Evolutionary conservation across 2,797 vertebrate genomes (phyloP).

Genomic region (Masticophis lateralis): DNA sequence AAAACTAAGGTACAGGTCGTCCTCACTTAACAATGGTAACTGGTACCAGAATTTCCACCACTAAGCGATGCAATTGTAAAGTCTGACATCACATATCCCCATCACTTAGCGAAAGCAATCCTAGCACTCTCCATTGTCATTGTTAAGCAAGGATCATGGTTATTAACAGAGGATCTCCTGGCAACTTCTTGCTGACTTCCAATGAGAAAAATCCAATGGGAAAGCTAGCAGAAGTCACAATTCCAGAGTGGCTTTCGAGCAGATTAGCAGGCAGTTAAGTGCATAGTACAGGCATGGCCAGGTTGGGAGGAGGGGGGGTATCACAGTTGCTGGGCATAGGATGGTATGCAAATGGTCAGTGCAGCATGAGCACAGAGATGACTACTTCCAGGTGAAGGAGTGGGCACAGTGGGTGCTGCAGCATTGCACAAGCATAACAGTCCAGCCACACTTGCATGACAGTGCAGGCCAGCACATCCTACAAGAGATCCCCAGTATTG

Average conservation of each 20-base stretch:
- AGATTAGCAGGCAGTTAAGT: background rate
- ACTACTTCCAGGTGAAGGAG: background rate
- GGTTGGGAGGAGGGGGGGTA: accelerated
- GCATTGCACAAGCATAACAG: background rate
- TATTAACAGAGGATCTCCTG: background rate
- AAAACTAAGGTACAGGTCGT: background rate
- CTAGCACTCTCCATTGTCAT: background rate
- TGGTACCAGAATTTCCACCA: background rate
- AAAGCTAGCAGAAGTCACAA: background rate
- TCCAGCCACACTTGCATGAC: background rate
- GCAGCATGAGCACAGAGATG: background rate
- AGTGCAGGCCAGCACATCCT: background rate
- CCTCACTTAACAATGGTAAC: background rate
- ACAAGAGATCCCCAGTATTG: background rate
- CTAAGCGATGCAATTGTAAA: background rate
- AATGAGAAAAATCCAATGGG: background rate
- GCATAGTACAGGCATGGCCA: background rate
- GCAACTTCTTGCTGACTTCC: background rate
- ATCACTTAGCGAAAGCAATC: background rate
- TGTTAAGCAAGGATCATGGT: background rate
- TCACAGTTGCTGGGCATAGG: background rate
- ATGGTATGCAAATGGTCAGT: background rate
- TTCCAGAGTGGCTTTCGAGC: background rate
- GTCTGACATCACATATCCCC: background rate
- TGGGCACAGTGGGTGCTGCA: background rate